Evolutionary conservation across 2,797 vertebrate species (phyloP).

Genomic region (Heterohyrax brucei): DNA sequence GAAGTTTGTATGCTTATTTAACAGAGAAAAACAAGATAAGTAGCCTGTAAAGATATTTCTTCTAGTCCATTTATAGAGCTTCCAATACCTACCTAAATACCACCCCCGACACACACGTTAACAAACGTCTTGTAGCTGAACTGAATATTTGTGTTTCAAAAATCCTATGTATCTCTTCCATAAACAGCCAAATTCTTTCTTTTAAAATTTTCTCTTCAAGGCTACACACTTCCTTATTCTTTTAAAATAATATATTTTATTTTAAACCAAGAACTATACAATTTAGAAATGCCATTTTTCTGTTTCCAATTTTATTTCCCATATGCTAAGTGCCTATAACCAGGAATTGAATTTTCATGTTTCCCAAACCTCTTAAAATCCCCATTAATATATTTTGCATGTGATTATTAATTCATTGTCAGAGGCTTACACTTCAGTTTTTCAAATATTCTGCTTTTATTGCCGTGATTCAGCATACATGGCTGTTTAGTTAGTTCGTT

Average conservation of each 20-base stretch:
- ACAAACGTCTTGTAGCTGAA: neutral
- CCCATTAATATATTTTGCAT: constrained; percentile 4
- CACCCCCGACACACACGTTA: neutral
- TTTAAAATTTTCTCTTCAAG: neutral
- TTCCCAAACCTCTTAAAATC: constrained; percentile 9
- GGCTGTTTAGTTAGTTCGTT: constrained; percentile 6
- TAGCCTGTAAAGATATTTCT: neutral
- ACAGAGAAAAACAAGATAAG: neutral
- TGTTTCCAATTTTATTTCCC: neutral
- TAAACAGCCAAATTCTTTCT: neutral
- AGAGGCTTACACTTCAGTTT: neutral
- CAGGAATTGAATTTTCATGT: neutral
- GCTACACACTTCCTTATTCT: neutral
- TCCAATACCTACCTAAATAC: neutral
- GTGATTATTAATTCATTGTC: constrained; percentile 24
- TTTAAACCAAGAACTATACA: constrained; percentile 24
- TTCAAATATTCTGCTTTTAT: neutral
- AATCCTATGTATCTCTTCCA: neutral
- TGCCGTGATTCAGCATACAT: neutral
- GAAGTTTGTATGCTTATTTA: neutral
- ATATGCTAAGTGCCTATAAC: neutral
- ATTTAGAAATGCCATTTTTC: neutral
- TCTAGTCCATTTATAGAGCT: neutral
- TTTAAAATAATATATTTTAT: constrained; percentile 45
- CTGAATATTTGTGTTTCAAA: neutral